phyloP scores from a whole-genome alignment of 2,888 invertebrate genomes.

The Cephus nigrinus region DNA sequence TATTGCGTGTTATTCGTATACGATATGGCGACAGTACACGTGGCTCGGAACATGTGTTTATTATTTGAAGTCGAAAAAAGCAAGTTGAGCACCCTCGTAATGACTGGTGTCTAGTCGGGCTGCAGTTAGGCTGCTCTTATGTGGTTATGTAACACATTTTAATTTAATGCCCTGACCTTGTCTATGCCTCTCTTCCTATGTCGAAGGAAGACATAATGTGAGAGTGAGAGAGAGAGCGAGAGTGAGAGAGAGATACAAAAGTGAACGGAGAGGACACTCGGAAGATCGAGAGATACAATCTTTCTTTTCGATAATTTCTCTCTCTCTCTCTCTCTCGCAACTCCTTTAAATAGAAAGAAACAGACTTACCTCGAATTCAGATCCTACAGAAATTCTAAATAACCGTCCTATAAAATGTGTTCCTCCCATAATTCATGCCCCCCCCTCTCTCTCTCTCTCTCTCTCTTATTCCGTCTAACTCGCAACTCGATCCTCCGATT shows the following conservation, averaged over 20 bases:
- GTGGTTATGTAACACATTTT: slow-evolving; percentile 59
- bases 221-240: slow-evolving; percentile 22
- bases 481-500: slow-evolving; percentile 14
- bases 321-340: no score
- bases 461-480: slow-evolving; percentile 15
- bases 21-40: neutral
- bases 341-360: no score
- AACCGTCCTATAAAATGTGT: no score
- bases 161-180: slow-evolving; percentile 61
- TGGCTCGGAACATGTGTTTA: neutral
- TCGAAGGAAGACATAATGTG: slow-evolving; percentile 21
- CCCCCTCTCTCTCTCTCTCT: neutral
- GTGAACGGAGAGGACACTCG: neutral
- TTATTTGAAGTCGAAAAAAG: neutral
- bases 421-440: neutral
- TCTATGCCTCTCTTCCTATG: slow-evolving; percentile 58
- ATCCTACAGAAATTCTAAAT: no score
- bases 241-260: neutral
- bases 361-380: no score
- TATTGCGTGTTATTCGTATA: neutral
- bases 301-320: neutral
- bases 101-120: slow-evolving; percentile 56
- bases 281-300: neutral
- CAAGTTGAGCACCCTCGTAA: slow-evolving; percentile 56
- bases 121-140: slow-evolving; percentile 51